Evolutionary conservation across 2,113 vertebrate species (phyloP).

Genomic region (Cercopithecus mona): DNA sequence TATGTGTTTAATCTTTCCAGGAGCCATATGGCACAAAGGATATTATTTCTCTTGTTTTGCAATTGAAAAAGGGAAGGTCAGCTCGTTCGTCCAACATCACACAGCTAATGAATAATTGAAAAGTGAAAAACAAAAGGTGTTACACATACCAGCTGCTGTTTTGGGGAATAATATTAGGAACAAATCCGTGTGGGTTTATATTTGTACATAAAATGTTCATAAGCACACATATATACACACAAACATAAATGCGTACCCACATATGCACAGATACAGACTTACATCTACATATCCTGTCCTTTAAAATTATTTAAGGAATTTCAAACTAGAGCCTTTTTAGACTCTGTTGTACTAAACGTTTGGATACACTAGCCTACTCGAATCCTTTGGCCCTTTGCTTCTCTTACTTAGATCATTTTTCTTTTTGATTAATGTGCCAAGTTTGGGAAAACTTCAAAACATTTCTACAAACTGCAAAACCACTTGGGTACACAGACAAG

Average conservation of each 20-base stretch:
- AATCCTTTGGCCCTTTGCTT: neutral
- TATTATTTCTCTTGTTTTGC: neutral
- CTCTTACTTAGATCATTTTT: neutral
- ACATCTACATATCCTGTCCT: neutral
- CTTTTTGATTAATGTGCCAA: conserved; percentile 4
- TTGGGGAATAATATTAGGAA: neutral
- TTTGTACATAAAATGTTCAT: neutral
- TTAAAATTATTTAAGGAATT: neutral
- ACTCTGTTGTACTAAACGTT: neutral
- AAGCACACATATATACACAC: neutral
- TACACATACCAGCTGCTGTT: neutral
- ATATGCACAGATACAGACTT: neutral
- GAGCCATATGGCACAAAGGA: neutral
- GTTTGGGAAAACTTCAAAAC: conserved; percentile 7
- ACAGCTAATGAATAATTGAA: neutral
- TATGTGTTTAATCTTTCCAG: neutral
- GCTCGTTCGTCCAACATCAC: neutral
- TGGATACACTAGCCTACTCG: neutral
- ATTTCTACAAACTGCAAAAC: conserved; percentile 10
- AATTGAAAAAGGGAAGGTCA: neutral
- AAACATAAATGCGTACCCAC: neutral
- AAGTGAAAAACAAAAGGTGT: neutral
- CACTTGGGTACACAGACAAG: neutral
- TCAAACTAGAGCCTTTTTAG: neutral
- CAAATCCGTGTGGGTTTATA: neutral